Evolutionary conservation across 2,797 vertebrate genomes (phyloP), one percentile per base, ranked within the genome.

Genomic region (Aeoliscus strigatus): DNA sequence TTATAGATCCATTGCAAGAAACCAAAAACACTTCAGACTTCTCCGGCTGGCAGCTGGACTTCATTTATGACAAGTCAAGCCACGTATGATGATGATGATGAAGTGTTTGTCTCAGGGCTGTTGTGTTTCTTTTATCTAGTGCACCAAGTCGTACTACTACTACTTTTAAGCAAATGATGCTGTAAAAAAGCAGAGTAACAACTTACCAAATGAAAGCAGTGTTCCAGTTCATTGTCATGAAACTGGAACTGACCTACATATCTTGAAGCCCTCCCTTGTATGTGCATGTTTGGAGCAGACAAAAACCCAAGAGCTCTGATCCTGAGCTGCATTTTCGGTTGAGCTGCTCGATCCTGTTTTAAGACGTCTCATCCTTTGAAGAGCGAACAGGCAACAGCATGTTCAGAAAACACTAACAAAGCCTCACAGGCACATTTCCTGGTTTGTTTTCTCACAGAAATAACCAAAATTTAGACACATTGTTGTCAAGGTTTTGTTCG

Each of bases 301-400:
- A 26, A 48, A 70, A 76, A 69, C 57, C 71, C 44, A 14, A 5
- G 6, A 51, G 29, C 27, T 77, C 73, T 77, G 70, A 83, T 80
- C 60, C 48, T 14, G 26, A 2, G 16, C 36, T 51, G 49, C 33
- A 38, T 39, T 56, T 77, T 44, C 36, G 33, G 32, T 48, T 38
- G 39, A 60, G 45, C 51, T 14, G 51, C 56, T 59, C 48, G 51
- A 67, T 57, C 62, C 33, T 33, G 41, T 52, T 45, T 55, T 54
- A 43, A 37, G 27, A 47, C 70, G 43, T 35, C 54, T 23, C 17
- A 31, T 52, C 21, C 51, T 75, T 72, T 71, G 68, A 79, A 64
- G 49, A 55, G 29, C 68, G 3, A 73, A 70, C 52, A 18, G 39
- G 65, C 62, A 63, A 66, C 53, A 71, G 46, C 69, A 65, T 39